These are phyloP conservation scores for Hyperoplus lanceolatus DNA, from an alignment of 2,797 vertebrate genomes.

Conservation along the genomic window DNA sequence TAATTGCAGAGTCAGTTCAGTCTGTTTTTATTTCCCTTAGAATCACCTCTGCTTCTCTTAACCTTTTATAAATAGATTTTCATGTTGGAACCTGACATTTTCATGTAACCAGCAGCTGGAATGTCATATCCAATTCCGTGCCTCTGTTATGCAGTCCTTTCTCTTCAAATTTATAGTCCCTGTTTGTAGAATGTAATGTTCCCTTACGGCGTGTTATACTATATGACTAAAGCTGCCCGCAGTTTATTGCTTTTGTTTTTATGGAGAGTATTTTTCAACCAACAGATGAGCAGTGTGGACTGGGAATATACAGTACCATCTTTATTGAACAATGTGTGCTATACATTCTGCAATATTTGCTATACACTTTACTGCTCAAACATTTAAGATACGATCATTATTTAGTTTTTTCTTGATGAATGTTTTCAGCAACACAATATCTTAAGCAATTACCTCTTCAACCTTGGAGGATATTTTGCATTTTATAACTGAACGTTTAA, in stretches of 20 bases:
- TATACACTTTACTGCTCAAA: too few relatives aligned
- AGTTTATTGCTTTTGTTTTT: not conserved
- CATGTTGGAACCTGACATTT: slow-evolving; percentile 30
- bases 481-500: not conserved
- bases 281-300: not conserved
- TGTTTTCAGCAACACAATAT: not conserved
- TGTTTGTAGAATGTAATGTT: not conserved
- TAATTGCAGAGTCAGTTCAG: not conserved
- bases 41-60: slow-evolving; percentile 29
- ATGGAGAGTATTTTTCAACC: not conserved
- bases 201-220: not conserved
- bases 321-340: not conserved
- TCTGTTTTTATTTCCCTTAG: not conserved
- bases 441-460: not conserved
- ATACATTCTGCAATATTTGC: too few relatives aligned
- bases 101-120: not conserved
- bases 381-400: too few relatives aligned
- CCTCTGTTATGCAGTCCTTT: not conserved
- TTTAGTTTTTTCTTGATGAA: not conserved
- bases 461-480: not conserved
- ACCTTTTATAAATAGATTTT: slow-evolving; percentile 31
- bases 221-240: not conserved
- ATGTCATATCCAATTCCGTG: slow-evolving; percentile 19
- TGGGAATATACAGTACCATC: not conserved
- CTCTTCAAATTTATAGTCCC: not conserved